Evolutionary conservation across 2,113 vertebrate genomes (phyloP), one percentile per base, ranked within the genome.

Genomic region (Verasper variegatus): DNA sequence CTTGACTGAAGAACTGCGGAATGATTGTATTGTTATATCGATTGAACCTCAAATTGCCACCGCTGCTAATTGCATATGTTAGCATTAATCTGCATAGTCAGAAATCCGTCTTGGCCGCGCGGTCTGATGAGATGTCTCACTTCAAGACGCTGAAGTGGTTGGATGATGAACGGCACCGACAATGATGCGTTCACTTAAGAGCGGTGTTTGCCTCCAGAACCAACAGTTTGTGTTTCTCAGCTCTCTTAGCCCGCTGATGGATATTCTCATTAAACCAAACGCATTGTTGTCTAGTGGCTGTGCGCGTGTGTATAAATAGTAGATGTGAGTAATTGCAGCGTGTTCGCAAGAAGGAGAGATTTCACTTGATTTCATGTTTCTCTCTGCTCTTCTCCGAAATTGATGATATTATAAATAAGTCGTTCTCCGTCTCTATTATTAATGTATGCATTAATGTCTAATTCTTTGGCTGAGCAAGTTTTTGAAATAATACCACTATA

Each of bases 231-330:
- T 58, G 60, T 84, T 87, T 74, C 71, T 74, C 75, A 85, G 78
- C 83, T 80, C 74, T 83, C 87, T 89, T 74, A 86, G 60, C 71
- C 71, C 62, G 51, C 80, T 88, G 86, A 90, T 85, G 86, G 81
- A 88, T 89, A 70, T 81, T 78, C 74, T 85, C 83, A 86, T 88
- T 84, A 82, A 78, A 81, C 18, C 26, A 60, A 49, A 51, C 45
- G 59, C 57, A 51, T 71, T 13, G 7, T 26, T 68, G 51, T 73
- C 15, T 73, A 1, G 31, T 45, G 71, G 14, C 47, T 78, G 71
- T 72, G 67, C 72, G 70, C 49, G 24, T 84, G 52, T 68, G 56
- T 21, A 65, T 45, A 13, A 47, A 42, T 42, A 11, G 59, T 80
- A 42, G 51, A 55, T 40, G 57, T 73, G 67, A 77, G 58, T 59